These are phyloP conservation scores for Myripristis jacobus DNA, from an alignment of 2,797 vertebrate genomes.

Conservation along the genomic window DNA sequence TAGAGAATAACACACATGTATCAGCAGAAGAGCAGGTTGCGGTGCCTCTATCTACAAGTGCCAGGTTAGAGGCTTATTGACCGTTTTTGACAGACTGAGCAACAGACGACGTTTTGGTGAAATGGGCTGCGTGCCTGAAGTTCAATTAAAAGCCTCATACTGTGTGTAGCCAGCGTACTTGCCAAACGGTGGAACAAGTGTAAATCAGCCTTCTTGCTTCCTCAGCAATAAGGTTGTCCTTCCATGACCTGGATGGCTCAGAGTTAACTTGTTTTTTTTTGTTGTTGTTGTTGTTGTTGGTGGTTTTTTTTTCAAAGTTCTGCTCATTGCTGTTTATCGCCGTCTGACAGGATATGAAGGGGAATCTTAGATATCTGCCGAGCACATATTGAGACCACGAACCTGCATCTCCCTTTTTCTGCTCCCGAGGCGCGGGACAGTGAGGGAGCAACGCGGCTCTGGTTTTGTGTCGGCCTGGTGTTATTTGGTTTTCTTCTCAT, in stretches of 20 bases:
- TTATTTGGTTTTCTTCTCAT: conserved; percentile 42
- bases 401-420: conserved; percentile 50
- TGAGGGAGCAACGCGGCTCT: conserved; percentile 5
- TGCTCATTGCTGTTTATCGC: conserved; percentile 56
- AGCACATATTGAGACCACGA: conserved; percentile 48
- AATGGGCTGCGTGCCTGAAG: conserved; percentile 72
- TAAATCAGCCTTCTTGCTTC: conserved; percentile 51
- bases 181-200: conserved; percentile 64
- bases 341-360: conserved; percentile 52
- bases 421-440: not conserved
- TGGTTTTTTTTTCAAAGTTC: conserved; percentile 40
- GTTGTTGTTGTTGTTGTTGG: conserved; percentile 48
- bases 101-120: conserved; percentile 70
- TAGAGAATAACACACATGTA: conserved; percentile 44
- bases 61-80: conserved; percentile 72
- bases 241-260: conserved; percentile 55
- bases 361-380: conserved; percentile 46
- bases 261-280: conserved; percentile 38
- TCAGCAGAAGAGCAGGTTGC: conserved; percentile 59
- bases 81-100: conserved; percentile 75
- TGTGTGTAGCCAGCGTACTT: conserved; percentile 61
- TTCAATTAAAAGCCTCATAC: conserved; percentile 76
- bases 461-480: conserved; percentile 7
- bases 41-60: conserved; percentile 47
- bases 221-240: conserved; percentile 68